Evolutionary conservation across 2,888 invertebrate species (phyloP), one percentile per base, ranked within the genome.

Genomic region (Galerucella pusilla): DNA sequence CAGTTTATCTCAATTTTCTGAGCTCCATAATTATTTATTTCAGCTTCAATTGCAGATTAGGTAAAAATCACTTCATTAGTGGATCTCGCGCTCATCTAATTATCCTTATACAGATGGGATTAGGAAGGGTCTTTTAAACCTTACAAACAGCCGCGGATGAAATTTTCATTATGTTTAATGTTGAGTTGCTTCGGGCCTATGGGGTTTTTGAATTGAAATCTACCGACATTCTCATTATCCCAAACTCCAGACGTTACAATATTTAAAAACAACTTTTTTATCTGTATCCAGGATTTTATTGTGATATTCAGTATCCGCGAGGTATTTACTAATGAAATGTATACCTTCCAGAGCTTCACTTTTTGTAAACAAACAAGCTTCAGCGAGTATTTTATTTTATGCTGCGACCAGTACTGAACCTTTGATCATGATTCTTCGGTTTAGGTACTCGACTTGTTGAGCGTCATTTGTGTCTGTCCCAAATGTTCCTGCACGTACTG

Each of bases 121-220:
- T 54, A 54, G 16, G 7, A 14, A 54, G 54, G 54, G 54, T 54
- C n/a, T 57, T 57, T 57, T 57, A 1, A 16, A 20, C 10, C 10
- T 20, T 10, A 7, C 57, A 57, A 42, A 57, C 57, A 57, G 20
- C 9, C 16, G 57, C 20, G 6, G 6, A 20, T 16, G 10, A 20
- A 57, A 57, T 57, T 57, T 57, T 20, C 57, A 57, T 57, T 57
- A 2, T 16, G 16, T 57, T 57, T 57, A 57, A 52, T 52, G 14
- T 52, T 52, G 5, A 14, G 16, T 57, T 57, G 57, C 16, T 9
- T 16, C 0, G 16, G n/a, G 16, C 16, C 54, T 54, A n/a, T 16
- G 20, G 2, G 52, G 3, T 16, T 57, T 57, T 20, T 10, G 2
- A 10, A 57, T 57, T 57, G 9, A n/a, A 57, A 57, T 57, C 20